Percentiles rank a stretch among this genome's conserved stretches.
Conservation (phyloP, 1,140 invertebrate species). For the Neocloeon triangulifer region DNA sequence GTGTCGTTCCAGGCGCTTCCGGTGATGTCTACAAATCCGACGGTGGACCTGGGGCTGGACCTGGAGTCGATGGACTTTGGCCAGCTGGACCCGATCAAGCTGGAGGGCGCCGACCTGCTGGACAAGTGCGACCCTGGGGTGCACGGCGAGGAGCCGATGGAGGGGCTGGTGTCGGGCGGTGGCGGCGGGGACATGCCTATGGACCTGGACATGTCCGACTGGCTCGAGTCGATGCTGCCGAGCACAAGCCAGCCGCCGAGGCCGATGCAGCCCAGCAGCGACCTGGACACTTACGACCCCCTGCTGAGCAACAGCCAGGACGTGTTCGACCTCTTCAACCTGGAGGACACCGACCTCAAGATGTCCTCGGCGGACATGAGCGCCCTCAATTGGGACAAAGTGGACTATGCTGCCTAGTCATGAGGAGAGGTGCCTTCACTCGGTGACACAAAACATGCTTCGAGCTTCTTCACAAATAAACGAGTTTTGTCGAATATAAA, state of each 20-base stretch:
- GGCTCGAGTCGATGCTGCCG: constrained; percentile 42
- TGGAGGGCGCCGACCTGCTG: constrained; percentile 1
- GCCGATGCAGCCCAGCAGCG: constrained; percentile 14
- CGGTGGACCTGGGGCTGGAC: constrained; percentile 22
- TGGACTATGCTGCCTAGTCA: constrained; percentile 38
- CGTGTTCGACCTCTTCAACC: constrained; percentile 43
- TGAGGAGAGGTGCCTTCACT: too few relatives aligned
- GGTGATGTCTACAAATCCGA: too few relatives aligned
- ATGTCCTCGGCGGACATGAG: constrained; percentile 26
- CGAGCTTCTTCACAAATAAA: too few relatives aligned
- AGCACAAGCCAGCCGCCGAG: constrained; percentile 15
- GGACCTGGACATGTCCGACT: constrained; percentile 46
- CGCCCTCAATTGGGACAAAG: constrained; percentile 29
- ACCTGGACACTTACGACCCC: constrained; percentile 30
- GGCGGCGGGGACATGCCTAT: constrained; percentile 27
- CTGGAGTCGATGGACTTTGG: constrained; percentile 23
- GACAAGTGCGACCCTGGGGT: constrained; percentile 4
- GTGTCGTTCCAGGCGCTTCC: too few relatives aligned
- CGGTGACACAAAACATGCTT: too few relatives aligned
- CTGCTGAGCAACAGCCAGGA: constrained; percentile 33
- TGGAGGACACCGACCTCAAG: constrained; percentile 41
- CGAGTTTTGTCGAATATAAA: too few relatives aligned
- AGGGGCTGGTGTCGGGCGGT: not conserved
- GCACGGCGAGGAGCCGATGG: constrained; percentile 9
- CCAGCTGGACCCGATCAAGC: constrained; percentile 21